Percentiles rank a stretch among this genome's conserved stretches.
These are phyloP conservation scores for Tyrophagus putrescentiae DNA, from an alignment of 1,140 invertebrate genomes.

Conservation along the genomic window DNA sequence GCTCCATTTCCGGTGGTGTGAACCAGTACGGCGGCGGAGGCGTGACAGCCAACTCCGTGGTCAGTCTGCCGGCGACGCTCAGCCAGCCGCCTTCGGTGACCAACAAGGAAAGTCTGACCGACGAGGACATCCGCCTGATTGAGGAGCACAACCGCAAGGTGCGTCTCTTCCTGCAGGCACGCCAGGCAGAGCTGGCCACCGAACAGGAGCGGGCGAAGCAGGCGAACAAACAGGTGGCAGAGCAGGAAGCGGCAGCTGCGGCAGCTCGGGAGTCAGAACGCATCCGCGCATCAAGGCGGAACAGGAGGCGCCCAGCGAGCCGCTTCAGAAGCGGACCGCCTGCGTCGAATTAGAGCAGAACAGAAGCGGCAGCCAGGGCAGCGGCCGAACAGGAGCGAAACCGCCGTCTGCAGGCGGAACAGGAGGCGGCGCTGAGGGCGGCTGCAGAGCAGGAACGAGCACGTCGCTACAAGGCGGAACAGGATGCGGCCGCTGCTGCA, in stretches of 20 bases:
- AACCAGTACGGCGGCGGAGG: neutral
- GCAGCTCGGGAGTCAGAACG: conserved; percentile 1
- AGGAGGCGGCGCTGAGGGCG: neutral
- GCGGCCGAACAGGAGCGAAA: conserved; percentile 10
- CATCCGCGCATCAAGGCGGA: conserved; percentile 1
- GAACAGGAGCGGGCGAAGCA: neutral
- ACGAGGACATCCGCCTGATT: conserved; percentile 20
- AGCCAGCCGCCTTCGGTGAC: conserved; percentile 6
- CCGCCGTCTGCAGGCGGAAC: conserved; percentile 11
- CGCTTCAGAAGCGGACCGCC: conserved; percentile 4
- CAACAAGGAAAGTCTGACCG: conserved; percentile 20
- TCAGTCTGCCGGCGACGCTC: too few relatives aligned
- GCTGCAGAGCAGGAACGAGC: conserved; percentile 4
- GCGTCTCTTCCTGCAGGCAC: conserved; percentile 13
- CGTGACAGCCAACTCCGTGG: too few relatives aligned
- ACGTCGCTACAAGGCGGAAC: neutral
- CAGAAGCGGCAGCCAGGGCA: conserved; percentile 12
- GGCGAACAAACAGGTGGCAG: conserved; percentile 7
- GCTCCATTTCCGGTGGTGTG: neutral
- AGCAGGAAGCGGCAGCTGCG: conserved; percentile 12
- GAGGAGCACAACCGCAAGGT: conserved; percentile 22
- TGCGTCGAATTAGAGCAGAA: conserved; percentile 16
- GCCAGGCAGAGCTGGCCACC: conserved; percentile 14
- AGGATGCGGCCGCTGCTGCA: conserved; percentile 15
- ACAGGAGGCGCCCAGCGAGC: conserved; percentile 2